These are phyloP conservation scores for Anthoscopus minutus DNA, from an alignment of 2,113 vertebrate genomes.

Conservation along the genomic window DNA sequence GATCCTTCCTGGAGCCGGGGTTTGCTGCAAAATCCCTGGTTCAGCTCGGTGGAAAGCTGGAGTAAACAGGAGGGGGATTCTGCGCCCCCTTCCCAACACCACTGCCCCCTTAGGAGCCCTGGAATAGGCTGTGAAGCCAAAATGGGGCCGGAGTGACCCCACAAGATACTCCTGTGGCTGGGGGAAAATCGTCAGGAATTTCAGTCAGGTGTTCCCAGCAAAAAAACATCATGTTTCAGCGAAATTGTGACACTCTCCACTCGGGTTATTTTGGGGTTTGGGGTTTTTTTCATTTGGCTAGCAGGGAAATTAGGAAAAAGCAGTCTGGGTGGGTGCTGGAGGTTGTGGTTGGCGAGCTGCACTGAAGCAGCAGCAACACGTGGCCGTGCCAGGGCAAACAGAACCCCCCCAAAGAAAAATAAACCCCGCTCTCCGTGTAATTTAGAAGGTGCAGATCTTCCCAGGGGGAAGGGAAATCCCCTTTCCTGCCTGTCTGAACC, in stretches of 20 bases:
- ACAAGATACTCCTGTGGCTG: rapidly evolving
- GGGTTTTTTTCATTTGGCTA: neutral
- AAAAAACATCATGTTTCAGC: neutral
- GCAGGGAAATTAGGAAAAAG: neutral
- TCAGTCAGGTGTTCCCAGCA: neutral
- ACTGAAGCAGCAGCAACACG: neutral
- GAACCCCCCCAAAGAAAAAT: neutral
- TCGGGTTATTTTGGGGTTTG: too few relatives aligned
- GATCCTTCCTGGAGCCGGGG: rapidly evolving
- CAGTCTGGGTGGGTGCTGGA: too few relatives aligned
- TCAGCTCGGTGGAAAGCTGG: neutral
- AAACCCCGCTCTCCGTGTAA: neutral
- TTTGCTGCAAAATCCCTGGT: neutral
- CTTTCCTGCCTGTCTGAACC: neutral
- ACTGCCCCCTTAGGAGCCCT: rapidly evolving
- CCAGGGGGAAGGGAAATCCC: neutral
- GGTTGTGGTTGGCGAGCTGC: rapidly evolving
- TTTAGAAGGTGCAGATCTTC: neutral
- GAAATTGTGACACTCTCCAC: neutral
- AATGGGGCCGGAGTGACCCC: neutral
- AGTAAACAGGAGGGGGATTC: neutral
- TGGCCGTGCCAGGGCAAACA: neutral
- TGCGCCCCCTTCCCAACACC: rapidly evolving
- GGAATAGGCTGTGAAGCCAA: neutral
- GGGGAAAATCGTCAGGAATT: neutral